Conservation (phyloP, 2,888 invertebrate species). For the Stegophylla sp. region DNA sequence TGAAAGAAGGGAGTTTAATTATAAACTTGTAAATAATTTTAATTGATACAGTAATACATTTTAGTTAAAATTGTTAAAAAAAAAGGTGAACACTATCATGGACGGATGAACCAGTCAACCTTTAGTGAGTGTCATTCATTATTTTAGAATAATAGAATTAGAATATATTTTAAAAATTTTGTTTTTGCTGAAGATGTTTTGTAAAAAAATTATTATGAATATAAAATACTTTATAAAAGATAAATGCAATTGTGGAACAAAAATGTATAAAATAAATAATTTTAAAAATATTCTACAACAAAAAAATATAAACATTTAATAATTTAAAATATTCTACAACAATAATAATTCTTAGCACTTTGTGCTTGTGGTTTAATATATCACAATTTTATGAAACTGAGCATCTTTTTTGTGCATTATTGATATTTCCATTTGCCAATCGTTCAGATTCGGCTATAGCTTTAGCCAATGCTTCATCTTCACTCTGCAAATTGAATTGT, state of each 20-base stretch:
- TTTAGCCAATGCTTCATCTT: conserved; percentile 88
- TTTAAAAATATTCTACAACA: not conserved
- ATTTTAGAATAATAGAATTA: not conserved
- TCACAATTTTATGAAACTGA: conserved; percentile 52
- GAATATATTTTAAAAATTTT: too few species aligned
- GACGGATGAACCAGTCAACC: not conserved
- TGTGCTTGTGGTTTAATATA: too few species aligned
- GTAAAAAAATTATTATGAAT: not conserved
- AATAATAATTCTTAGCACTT: too few species aligned
- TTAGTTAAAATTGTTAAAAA: not conserved
- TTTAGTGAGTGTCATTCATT: not conserved
- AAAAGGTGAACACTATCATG: not conserved
- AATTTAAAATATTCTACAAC: too few species aligned
- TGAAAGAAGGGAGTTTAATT: too few species aligned
- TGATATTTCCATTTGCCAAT: conserved; percentile 66
- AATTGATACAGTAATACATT: not conserved
- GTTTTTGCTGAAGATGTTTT: not conserved
- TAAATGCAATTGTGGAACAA: not conserved
- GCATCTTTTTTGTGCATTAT: conserved; percentile 54
- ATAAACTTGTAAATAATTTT: too few species aligned
- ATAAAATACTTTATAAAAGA: not conserved
- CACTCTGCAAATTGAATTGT: conserved; percentile 68
- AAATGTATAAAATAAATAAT: conserved; percentile 38
- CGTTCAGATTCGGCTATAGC: conserved; percentile 80
- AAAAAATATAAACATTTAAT: too few species aligned